Conservation (phyloP, 2,888 invertebrate species). For the Hartigia nigra region DNA sequence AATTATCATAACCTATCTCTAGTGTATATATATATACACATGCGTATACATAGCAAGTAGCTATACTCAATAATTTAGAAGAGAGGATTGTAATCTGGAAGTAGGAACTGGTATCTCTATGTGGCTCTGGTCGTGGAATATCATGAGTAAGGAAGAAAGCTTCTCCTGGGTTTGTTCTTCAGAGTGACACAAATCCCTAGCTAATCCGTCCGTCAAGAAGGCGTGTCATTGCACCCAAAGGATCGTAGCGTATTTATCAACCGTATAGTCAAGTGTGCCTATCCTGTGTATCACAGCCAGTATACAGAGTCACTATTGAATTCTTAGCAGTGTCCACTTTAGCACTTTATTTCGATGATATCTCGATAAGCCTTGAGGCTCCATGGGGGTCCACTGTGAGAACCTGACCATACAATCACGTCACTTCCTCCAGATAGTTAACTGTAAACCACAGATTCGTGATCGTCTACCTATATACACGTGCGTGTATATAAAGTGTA, state of each 20-base stretch:
- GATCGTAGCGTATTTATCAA: constrained; percentile 9
- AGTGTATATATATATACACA: not conserved
- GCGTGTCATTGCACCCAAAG: constrained; percentile 21
- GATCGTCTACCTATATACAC: not conserved
- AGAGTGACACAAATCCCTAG: constrained; percentile 24
- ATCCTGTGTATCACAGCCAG: not conserved
- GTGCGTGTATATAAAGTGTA: not conserved
- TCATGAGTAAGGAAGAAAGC: not conserved
- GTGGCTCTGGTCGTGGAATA: not conserved
- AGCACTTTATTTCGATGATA: constrained; percentile 27
- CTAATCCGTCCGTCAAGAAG: constrained; percentile 21
- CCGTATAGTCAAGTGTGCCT: not conserved
- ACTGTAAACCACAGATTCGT: constrained; percentile 3
- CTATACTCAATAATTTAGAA: not conserved
- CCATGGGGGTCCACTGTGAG: constrained; percentile 23
- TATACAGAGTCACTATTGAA: not conserved
- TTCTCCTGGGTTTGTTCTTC: constrained; percentile 2
- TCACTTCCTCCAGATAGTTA: not conserved
- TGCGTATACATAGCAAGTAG: not conserved
- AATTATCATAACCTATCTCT: not conserved
- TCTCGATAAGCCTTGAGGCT: constrained; percentile 14
- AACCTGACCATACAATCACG: constrained; percentile 10
- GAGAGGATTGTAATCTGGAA: not conserved
- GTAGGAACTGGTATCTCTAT: not conserved
- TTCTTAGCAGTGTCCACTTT: constrained; percentile 17